Percentiles rank a stretch among this genome's conserved stretches.
Conservation (phyloP, 2,888 invertebrate species). For the Protodeltote pygarga region DNA sequence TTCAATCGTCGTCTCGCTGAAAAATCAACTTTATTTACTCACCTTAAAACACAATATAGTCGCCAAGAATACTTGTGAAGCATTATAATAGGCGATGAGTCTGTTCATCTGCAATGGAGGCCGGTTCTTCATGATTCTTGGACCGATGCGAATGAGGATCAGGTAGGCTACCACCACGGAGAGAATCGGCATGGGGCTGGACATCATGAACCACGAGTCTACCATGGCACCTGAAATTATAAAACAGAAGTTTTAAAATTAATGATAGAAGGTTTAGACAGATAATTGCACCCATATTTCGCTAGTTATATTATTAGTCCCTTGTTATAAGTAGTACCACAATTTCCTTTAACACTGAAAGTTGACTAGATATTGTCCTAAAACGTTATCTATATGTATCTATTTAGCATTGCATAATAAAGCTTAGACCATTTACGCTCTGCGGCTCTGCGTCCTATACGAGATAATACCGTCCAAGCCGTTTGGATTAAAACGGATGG, state of each 20-base stretch:
- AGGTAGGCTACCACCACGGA: constrained; percentile 89
- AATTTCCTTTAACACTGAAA: no score
- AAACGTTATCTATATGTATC: no score
- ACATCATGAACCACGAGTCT: constrained; percentile 93
- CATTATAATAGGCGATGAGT: constrained; percentile 93
- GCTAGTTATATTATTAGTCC: no score
- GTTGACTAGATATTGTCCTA: no score
- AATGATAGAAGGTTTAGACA: no score
- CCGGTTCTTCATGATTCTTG: constrained; percentile 91
- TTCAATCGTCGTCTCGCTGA: not conserved
- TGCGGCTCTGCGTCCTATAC: no score
- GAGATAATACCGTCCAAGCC: no score
- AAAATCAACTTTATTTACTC: constrained; percentile 8
- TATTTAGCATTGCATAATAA: no score
- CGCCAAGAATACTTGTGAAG: constrained; percentile 94
- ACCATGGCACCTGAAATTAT: constrained; percentile 89
- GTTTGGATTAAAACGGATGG: no score
- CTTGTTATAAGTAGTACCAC: no score
- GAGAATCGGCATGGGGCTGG: constrained; percentile 90
- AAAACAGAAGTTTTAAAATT: not conserved
- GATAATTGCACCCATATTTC: no score
- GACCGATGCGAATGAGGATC: constrained; percentile 91
- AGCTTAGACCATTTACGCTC: no score
- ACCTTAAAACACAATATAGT: constrained; percentile 77
- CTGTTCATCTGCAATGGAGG: constrained; percentile 90